phyloP scores from a whole-genome alignment of 2,797 vertebrate species.

The Psittacula echo region DNA sequence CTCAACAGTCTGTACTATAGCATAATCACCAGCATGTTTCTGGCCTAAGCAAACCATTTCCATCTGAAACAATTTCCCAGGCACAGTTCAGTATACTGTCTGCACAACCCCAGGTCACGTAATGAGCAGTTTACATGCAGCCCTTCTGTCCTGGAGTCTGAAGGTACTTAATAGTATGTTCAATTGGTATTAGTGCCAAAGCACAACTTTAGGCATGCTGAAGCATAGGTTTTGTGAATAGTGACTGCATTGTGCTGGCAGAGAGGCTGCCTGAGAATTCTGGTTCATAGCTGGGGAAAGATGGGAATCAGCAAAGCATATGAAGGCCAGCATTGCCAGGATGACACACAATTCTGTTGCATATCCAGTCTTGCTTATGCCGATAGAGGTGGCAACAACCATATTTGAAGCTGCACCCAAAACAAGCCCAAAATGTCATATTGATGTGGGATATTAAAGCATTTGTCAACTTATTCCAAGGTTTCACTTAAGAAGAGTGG shows the following conservation, averaged over 20 bases:
- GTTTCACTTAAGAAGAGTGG: neutral
- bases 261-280: neutral
- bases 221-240: neutral
- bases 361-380: neutral
- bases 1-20: accelerated
- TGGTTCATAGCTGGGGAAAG: neutral
- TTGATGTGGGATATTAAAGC: neutral
- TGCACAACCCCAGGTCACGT: neutral
- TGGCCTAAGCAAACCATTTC: neutral
- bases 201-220: neutral
- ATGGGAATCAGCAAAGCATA: neutral
- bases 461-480: neutral
- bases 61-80: neutral
- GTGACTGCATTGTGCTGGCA: neutral
- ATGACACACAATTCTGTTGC: neutral
- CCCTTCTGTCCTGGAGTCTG: neutral
- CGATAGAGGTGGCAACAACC: neutral
- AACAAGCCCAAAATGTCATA: neutral
- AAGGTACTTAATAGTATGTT: neutral
- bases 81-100: neutral
- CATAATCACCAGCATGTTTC: neutral
- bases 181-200: neutral
- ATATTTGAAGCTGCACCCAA: neutral
- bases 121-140: neutral
- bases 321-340: neutral